Evolutionary conservation across 2,888 invertebrate genomes (phyloP), one percentile per base, ranked within the genome.

Genomic region (Augochlorella aurata): DNA sequence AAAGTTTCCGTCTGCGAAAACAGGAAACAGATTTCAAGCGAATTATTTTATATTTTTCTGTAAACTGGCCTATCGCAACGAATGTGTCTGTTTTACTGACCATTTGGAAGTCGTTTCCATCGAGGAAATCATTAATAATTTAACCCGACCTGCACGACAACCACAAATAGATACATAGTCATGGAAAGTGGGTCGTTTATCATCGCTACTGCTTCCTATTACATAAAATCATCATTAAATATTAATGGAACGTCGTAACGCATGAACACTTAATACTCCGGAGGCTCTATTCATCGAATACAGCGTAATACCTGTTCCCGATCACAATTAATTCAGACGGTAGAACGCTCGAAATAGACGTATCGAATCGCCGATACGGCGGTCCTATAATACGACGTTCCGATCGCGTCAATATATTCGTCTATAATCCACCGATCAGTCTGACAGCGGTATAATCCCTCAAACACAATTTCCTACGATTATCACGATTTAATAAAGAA

Each of bases 191-290:
- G 63, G 63, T 44, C 63, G 18, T 63, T 63, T 63, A 63, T 38
- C 29, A 63, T 44, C 63, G 50, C 50, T 16, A 29, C 44, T 21
- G 24, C 47, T 61, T 78, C 61, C 50, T 68, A 68, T 12, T 21
- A 29, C 44, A 63, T 63, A 38, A 38, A 63, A 63, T n/a, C 4
- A 38, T n/a, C 63, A 29, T 63, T 63, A 63, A 63, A 63, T 63
- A 63, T 63, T 63, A 63, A 63, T 63, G 63, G 10, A 38, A 63
- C 63, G 63, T 63, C n/a, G 63, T 18, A 18, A 16, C 63, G 63
- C 38, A 63, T 9, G 63, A 38, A 44, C 63, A 38, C 63, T 63
- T n/a, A 38, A 63, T 44, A 63, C 10, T 29, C 3, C 63, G 16
- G 8, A 18, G 10, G 14, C 12, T 44, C 63, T 63, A n/a, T n/a